phyloP scores from a whole-genome alignment of 2,888 invertebrate genomes.

The Aspidiotus destructor region DNA sequence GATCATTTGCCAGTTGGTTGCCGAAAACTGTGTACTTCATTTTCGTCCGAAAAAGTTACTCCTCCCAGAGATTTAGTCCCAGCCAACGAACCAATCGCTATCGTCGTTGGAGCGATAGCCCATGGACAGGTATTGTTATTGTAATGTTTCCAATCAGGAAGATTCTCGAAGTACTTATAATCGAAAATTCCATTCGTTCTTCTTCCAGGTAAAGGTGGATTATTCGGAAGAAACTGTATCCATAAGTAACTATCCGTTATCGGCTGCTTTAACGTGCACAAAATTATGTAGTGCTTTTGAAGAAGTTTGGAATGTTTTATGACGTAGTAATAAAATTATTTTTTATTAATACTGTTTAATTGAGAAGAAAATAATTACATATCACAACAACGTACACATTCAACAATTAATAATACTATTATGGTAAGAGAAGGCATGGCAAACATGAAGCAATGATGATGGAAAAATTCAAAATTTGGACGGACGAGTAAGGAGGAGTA shows the following conservation, averaged over 20 bases:
- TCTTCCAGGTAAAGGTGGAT: conserved; percentile 54
- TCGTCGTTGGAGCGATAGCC: conserved; percentile 95
- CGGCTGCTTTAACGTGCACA: conserved; percentile 90
- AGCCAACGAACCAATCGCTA: conserved; percentile 70
- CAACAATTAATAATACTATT: no score
- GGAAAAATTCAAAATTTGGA: no score
- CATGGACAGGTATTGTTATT: conserved; percentile 66
- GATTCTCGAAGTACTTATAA: neutral
- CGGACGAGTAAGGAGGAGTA: no score
- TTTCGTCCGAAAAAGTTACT: conserved; percentile 62
- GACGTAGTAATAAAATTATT: neutral
- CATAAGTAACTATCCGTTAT: conserved; percentile 91
- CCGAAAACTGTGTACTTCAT: conserved; percentile 80
- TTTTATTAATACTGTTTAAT: neutral
- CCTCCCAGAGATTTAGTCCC: conserved; percentile 71
- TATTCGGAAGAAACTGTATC: conserved; percentile 85
- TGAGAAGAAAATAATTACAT: no score
- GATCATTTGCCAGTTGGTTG: conserved; percentile 92
- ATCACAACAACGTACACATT: no score
- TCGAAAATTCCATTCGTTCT: neutral
- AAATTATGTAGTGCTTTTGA: conserved; percentile 93
- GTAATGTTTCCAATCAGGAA: conserved; percentile 36
- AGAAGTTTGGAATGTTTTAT: conserved; percentile 76
- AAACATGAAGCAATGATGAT: no score
- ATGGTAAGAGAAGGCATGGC: no score